These are phyloP conservation scores for Sebastes cheni DNA, from an alignment of 2,797 vertebrate genomes.

Conservation along the genomic window DNA sequence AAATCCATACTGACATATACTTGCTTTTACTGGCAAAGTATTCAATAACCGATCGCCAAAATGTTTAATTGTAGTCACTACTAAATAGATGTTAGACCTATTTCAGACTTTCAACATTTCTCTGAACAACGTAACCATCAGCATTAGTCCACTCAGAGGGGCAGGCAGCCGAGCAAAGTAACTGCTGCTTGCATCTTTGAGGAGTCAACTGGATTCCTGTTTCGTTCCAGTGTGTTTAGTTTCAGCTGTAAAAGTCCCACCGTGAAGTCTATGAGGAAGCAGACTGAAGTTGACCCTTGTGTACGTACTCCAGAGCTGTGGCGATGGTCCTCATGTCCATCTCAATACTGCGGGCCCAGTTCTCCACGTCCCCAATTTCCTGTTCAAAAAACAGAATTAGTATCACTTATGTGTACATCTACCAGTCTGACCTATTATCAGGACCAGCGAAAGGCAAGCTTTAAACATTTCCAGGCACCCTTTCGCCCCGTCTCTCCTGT, in stretches of 20 bases:
- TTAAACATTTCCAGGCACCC: not conserved
- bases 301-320: slow-evolving; percentile 93
- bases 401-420: not conserved
- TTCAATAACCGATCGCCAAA: not conserved
- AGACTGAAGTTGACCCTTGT: slow-evolving; percentile 91
- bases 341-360: slow-evolving; percentile 97
- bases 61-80: not conserved
- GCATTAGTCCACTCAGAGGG: not conserved
- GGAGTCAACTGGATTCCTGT: not conserved
- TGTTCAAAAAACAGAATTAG: slow-evolving; percentile 53
- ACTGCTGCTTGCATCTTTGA: not conserved
- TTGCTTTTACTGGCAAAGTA: not conserved
- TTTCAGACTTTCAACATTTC: not conserved
- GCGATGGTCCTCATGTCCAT: slow-evolving; percentile 97
- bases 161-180: not conserved
- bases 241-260: slow-evolving; percentile 9
- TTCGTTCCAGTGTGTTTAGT: slow-evolving; percentile 26
- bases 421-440: not conserved
- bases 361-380: slow-evolving; percentile 98
- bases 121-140: not conserved
- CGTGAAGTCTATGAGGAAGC: slow-evolving; percentile 78
- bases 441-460: not conserved
- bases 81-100: not conserved
- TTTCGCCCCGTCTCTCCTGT: not conserved
- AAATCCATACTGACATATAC: not conserved